phyloP scores from a whole-genome alignment of 2,113 vertebrate species.

The Phasianus colchicus region DNA sequence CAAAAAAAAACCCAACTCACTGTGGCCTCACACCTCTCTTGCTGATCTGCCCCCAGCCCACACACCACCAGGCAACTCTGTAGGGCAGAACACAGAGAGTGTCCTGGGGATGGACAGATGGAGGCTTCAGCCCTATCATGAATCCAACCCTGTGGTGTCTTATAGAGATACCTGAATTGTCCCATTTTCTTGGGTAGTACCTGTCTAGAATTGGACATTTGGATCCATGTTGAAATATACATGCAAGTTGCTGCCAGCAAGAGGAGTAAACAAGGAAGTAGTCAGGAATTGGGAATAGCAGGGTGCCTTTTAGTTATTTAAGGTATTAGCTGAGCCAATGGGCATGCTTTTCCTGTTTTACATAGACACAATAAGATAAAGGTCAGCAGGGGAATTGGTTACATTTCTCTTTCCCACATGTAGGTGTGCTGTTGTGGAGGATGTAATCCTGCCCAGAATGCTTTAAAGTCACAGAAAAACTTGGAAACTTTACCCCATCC shows the following conservation, averaged over 20 bases:
- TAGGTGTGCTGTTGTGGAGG: slow-evolving; percentile 1
- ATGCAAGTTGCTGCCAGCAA: not conserved
- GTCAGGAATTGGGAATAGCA: slow-evolving; percentile 45
- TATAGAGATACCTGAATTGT: not conserved
- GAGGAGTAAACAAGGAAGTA: slow-evolving; percentile 59
- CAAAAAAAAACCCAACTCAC: not conserved
- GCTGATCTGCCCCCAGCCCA: not conserved
- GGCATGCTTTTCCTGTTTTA: slow-evolving; percentile 60
- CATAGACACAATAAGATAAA: slow-evolving; percentile 63
- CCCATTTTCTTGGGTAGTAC: not conserved
- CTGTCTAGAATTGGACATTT: not conserved
- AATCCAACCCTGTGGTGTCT: not conserved
- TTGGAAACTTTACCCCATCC: not conserved
- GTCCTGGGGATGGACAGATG: too few species aligned
- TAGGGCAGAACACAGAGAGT: not conserved
- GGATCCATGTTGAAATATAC: not conserved
- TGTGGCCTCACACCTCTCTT: not conserved
- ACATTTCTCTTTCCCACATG: slow-evolving; percentile 56
- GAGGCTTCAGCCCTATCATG: not conserved
- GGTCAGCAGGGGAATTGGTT: slow-evolving; percentile 62
- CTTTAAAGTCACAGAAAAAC: not conserved
- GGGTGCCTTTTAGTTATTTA: slow-evolving; percentile 54
- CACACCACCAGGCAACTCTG: not conserved
- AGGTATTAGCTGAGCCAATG: slow-evolving; percentile 37
- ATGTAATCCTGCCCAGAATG: not conserved